Conservation (phyloP, 2,888 invertebrate species). For the Euspilapteryx auroguttella region DNA sequence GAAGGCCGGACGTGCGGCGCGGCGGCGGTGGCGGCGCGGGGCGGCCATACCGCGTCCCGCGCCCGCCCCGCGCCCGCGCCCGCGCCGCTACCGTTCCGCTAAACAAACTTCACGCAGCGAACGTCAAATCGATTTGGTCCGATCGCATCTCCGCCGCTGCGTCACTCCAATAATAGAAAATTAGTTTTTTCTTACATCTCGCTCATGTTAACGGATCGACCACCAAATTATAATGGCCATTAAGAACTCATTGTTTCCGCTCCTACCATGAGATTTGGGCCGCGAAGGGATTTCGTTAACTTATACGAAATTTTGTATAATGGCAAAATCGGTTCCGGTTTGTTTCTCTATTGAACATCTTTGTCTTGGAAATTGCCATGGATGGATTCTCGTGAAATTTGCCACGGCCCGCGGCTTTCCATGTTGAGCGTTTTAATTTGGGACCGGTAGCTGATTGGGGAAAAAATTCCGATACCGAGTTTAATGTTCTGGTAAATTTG, state of each 20-base stretch:
- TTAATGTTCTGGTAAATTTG: neutral
- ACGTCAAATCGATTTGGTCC: slow-evolving; percentile 46
- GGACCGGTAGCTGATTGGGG: neutral
- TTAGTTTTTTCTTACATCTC: slow-evolving; percentile 35
- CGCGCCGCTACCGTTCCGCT: slow-evolving; percentile 36
- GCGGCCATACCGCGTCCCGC: too few species aligned
- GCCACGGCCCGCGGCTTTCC: slow-evolving; percentile 7
- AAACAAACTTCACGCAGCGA: slow-evolving; percentile 55
- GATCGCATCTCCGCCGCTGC: slow-evolving; percentile 40
- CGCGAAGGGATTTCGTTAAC: slow-evolving; percentile 24
- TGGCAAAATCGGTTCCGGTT: slow-evolving; percentile 40
- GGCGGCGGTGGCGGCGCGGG: slow-evolving; percentile 24
- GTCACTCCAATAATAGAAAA: slow-evolving; percentile 40
- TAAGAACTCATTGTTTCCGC: slow-evolving; percentile 35
- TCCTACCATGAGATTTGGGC: slow-evolving; percentile 27
- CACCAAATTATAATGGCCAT: slow-evolving; percentile 45
- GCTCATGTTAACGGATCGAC: slow-evolving; percentile 45
- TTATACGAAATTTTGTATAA: slow-evolving; percentile 28
- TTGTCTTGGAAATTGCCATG: slow-evolving; percentile 40
- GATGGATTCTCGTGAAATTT: slow-evolving; percentile 26
- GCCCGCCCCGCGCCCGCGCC: slow-evolving; percentile 17
- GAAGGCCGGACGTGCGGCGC: slow-evolving; percentile 8
- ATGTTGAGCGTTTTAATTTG: neutral
- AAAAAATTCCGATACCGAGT: neutral
- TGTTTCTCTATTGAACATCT: slow-evolving; percentile 51